These are phyloP conservation scores for Parazoanthus darwini DNA, from an alignment of 92 coral and sea anemone species.

Conservation along the genomic window DNA sequence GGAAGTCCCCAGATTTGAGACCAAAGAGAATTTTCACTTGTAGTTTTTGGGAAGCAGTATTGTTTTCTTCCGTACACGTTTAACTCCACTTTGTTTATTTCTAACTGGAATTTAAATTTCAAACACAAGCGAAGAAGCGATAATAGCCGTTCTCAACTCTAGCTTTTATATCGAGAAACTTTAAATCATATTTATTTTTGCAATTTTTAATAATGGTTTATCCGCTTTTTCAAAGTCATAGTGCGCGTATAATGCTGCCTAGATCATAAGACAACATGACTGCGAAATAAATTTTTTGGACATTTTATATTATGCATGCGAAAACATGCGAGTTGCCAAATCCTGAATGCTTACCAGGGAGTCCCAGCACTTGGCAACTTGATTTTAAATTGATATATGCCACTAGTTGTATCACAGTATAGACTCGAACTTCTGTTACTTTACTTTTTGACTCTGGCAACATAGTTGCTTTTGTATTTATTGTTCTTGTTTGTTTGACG, in stretches of 20 bases:
- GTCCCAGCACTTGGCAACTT: conserved; percentile 11
- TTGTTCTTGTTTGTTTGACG: not conserved
- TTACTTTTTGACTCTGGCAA: not conserved
- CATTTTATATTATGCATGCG: conserved; percentile 33
- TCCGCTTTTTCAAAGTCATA: not conserved
- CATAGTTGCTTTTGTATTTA: not conserved
- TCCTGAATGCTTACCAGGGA: conserved; percentile 27
- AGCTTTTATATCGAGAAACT: not conserved
- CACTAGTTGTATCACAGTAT: not conserved
- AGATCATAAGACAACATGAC: not conserved
- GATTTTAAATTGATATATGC: not conserved
- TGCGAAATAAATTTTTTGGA: not conserved
- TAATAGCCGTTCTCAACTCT: conserved; percentile 9
- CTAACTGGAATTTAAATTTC: conserved; percentile 39
- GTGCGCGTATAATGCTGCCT: not conserved
- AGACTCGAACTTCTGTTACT: not conserved
- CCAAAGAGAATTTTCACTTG: not conserved
- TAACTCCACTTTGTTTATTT: conserved; percentile 21
- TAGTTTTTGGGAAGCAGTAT: not conserved
- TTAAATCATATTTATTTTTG: not conserved
- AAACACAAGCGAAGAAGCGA: conserved; percentile 30
- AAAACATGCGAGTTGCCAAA: conserved; percentile 24
- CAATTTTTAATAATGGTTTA: not conserved
- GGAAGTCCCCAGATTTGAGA: not conserved
- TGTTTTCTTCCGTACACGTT: conserved; percentile 8